Evolutionary conservation across 2,797 vertebrate genomes (phyloP), one percentile per base, ranked within the genome.

Genomic region (Borostomias antarcticus): DNA sequence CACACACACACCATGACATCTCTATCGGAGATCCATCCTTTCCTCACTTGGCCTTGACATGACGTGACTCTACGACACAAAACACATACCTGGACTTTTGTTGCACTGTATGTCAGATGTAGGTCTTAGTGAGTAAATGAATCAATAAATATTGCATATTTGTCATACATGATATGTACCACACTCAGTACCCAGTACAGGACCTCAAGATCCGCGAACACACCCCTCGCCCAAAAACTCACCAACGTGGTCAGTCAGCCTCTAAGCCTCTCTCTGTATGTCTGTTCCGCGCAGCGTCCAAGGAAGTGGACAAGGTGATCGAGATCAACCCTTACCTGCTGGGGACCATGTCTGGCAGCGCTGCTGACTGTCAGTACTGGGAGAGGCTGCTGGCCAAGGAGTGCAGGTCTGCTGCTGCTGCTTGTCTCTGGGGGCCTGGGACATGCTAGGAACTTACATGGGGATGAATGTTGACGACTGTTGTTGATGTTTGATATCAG

Each of bases 261-360:
- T 15, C 25, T 25, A 10, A 4, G 29, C 30, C 47, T 21, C 15
- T 35, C 21, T 25, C 15, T 32, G 0, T 33, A 8, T 59, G 30
- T 23, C 19, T 35, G 29, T 37, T 1, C 29, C 71, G 50, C 45
- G 1, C 79, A 95, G 94, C 0, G 0, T 81, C 79, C 9, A 74
- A 87, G 1, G 70, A 77, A 21, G 5, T 4, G 15, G 95, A 96
- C 78, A 96, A 96, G 80, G 94, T 96, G 62, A 95, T 96, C 5
- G 94, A 96, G 85, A 96, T 96, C 75, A 96, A 96, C 77, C 90
- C 94, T 2, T 95, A 93, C 87, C 87, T 96, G 76, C 89, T 96
- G 68, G 95, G 95, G 8, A 96, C 95, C 72, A 95, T 96, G 95
- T 94, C 95, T 0, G 94, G 95, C 8, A 84, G 85, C 25, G 95